Percentiles rank a stretch among this genome's conserved stretches.
These are phyloP conservation scores for Drosophila histrio DNA, from an alignment of 2,888 invertebrate species.

Conservation along the genomic window DNA sequence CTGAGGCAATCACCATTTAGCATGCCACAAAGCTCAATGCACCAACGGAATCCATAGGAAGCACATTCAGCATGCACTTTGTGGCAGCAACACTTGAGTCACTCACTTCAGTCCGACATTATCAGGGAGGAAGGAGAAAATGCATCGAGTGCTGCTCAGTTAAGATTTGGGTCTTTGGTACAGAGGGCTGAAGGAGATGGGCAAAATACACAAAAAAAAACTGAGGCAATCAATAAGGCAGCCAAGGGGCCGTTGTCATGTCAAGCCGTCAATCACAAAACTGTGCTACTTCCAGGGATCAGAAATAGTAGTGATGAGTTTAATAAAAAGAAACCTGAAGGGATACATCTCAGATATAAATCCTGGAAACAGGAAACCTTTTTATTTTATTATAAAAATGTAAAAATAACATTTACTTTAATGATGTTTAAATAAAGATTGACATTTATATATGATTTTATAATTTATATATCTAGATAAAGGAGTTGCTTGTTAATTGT, in stretches of 20 bases:
- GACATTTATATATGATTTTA: too few species aligned
- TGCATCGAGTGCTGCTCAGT: constrained; percentile 19
- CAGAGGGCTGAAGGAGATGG: not conserved
- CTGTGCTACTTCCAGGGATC: too few species aligned
- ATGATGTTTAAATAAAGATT: too few species aligned
- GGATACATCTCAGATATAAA: too few species aligned
- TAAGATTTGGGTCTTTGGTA: constrained; percentile 58
- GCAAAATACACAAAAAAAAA: constrained; percentile 1
- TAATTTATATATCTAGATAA: too few species aligned
- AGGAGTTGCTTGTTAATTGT: too few species aligned
- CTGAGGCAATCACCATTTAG: not conserved
- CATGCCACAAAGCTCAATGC: constrained; percentile 55
- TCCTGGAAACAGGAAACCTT: too few species aligned
- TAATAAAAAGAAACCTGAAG: too few species aligned
- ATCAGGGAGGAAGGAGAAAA: constrained; percentile 28
- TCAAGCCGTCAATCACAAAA: constrained; percentile 50
- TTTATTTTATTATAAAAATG: too few species aligned
- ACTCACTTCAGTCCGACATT: constrained; percentile 14
- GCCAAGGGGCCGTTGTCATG: constrained; percentile 63
- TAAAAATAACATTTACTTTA: too few species aligned
- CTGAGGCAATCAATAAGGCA: constrained; percentile 65
- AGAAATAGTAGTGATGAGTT: too few species aligned
- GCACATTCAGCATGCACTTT: constrained; percentile 28
- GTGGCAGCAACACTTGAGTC: constrained; percentile 2
- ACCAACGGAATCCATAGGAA: constrained; percentile 55